Conservation (phyloP, 2,888 invertebrate genomes). For the Xestia rhomboidea region DNA sequence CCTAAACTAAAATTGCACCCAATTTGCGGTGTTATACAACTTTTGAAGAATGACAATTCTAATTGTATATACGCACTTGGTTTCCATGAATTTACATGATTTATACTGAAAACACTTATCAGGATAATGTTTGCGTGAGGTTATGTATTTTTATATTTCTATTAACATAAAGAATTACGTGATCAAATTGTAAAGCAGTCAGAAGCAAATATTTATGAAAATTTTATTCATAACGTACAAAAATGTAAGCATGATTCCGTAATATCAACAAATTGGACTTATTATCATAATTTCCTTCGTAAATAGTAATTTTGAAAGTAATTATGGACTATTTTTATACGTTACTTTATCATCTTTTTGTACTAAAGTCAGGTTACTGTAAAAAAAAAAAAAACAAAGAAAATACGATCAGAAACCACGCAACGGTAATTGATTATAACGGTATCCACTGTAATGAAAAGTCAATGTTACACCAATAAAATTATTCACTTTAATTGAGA, state of each 20-base stretch:
- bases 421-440: neutral
- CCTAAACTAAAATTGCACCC: neutral
- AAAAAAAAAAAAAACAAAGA: neutral
- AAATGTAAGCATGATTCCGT: slow-evolving; percentile 13
- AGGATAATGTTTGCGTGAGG: neutral
- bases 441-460: neutral
- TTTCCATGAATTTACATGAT: neutral
- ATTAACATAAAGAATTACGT: slow-evolving; percentile 22
- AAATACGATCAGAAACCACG: slow-evolving; percentile 1
- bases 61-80: neutral
- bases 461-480: neutral
- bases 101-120: neutral
- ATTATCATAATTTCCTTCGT: slow-evolving; percentile 43
- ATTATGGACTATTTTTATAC: neutral
- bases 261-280: slow-evolving; percentile 42
- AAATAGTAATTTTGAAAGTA: slow-evolving; percentile 23
- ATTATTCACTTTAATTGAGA: neutral
- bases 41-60: neutral
- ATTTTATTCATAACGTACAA: slow-evolving; percentile 39
- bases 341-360: slow-evolving; percentile 5
- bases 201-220: slow-evolving; percentile 22
- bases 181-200: slow-evolving; percentile 19
- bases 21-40: neutral
- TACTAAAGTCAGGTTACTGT: neutral
- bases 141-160: slow-evolving; percentile 22